phyloP scores from a whole-genome alignment of 2,113 vertebrate species.

The Pelecanus crispus region DNA sequence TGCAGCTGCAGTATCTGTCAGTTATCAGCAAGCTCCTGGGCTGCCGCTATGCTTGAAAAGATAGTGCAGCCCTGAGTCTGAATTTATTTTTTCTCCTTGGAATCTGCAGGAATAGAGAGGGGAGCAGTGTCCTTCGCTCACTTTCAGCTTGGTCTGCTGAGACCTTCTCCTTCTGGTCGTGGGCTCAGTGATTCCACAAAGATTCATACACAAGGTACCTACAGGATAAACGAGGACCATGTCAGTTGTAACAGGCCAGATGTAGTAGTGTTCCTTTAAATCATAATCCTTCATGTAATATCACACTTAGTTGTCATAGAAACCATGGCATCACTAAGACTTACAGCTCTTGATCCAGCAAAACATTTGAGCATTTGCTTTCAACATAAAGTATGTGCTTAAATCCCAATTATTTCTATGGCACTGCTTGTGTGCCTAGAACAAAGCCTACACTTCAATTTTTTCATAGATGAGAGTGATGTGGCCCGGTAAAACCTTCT shows the following conservation, averaged over 20 bases:
- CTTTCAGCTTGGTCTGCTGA: neutral
- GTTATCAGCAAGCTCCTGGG: neutral
- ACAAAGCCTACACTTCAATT: neutral
- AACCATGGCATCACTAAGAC: slow-evolving; percentile 12
- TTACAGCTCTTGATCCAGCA: slow-evolving; percentile 9
- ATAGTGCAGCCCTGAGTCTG: neutral
- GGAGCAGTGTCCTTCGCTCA: fast-evolving
- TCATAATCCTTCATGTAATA: slow-evolving; percentile 19
- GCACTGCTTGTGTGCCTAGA: neutral
- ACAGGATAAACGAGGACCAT: neutral
- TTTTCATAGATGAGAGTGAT: neutral
- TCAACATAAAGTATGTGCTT: neutral
- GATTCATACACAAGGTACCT: fast-evolving
- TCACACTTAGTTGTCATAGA: slow-evolving; percentile 32
- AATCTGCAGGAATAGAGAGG: neutral
- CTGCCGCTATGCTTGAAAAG: neutral
- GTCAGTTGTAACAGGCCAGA: neutral
- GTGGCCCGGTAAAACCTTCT: neutral
- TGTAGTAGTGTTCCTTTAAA: slow-evolving; percentile 16
- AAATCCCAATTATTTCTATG: neutral
- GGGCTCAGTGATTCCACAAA: neutral
- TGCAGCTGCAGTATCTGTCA: neutral
- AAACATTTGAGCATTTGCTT: slow-evolving; percentile 5
- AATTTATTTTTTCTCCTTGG: neutral
- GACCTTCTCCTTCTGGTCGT: neutral